A percentile compares a stretch with the other conserved stretches of the same genome.
phyloP scores from a whole-genome alignment of 1,140 invertebrate genomes.

The Drosophila grimshawi region DNA sequence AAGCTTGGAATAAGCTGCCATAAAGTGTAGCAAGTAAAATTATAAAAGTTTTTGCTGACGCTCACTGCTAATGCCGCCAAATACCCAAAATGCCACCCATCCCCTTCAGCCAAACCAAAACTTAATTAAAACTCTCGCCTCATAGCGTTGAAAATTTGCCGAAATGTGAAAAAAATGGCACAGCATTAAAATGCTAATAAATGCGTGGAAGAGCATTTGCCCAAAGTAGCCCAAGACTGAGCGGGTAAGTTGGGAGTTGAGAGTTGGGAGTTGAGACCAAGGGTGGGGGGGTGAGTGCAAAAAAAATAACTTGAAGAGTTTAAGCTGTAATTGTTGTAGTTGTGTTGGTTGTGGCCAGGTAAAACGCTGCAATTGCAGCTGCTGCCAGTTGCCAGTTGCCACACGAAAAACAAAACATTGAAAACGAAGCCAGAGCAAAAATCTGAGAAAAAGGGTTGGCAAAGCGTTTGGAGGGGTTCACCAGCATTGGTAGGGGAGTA shows the following conservation, averaged over 20 bases:
- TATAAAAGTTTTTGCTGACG: slow-evolving; percentile 57
- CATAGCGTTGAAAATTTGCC: slow-evolving; percentile 31
- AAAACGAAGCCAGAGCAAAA: not conserved
- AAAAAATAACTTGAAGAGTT: not conserved
- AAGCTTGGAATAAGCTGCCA: slow-evolving; percentile 6
- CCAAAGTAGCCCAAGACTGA: slow-evolving; percentile 9
- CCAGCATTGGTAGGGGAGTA: too few relatives aligned
- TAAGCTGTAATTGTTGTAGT: too few relatives aligned
- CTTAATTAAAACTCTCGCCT: slow-evolving; percentile 67
- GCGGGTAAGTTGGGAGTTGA: slow-evolving; percentile 1
- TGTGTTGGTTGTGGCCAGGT: slow-evolving; percentile 1
- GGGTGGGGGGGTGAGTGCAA: too few relatives aligned
- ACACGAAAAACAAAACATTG: not conserved
- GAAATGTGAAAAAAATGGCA: slow-evolving; percentile 52
- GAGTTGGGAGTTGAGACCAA: too few relatives aligned
- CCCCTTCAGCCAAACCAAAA: slow-evolving; percentile 11
- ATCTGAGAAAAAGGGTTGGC: not conserved
- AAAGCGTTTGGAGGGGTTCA: not conserved
- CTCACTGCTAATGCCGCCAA: slow-evolving; percentile 6
- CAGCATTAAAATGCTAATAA: slow-evolving; percentile 72
- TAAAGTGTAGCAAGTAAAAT: slow-evolving; percentile 58
- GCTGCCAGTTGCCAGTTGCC: not conserved
- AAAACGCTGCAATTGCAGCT: slow-evolving; percentile 25
- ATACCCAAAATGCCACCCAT: not conserved
- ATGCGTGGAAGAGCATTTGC: slow-evolving; percentile 44